phyloP scores from a whole-genome alignment of 2,888 invertebrate genomes.

The Pseudanteris insignis region DNA sequence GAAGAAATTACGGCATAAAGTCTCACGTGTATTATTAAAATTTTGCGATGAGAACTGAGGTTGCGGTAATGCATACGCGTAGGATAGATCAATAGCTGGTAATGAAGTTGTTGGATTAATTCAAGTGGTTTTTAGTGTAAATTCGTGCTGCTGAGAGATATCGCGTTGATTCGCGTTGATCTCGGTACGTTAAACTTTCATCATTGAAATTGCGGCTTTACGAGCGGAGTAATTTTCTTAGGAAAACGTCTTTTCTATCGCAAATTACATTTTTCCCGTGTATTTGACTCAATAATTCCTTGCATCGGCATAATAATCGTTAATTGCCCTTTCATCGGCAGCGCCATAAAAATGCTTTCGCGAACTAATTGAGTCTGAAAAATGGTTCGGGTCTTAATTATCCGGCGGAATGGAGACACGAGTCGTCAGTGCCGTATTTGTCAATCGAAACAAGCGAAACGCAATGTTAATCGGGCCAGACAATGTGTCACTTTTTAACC shows the following conservation, averaged over 20 bases:
- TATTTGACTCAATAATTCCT: constrained; percentile 19
- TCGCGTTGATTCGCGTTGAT: not conserved
- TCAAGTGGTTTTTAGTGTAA: constrained; percentile 14
- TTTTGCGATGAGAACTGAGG: too few species aligned
- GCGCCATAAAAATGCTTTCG: constrained; percentile 35
- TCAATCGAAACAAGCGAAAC: constrained; percentile 31
- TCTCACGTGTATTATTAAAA: too few species aligned
- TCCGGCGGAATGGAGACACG: constrained; percentile 13
- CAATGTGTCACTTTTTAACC: constrained; percentile 42
- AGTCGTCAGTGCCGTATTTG: constrained; percentile 36
- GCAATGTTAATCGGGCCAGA: constrained; percentile 20
- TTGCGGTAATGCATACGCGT: too few species aligned
- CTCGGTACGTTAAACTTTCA: constrained; percentile 10
- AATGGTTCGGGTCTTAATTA: constrained; percentile 41
- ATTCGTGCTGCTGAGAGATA: not conserved
- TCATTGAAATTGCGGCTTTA: constrained; percentile 5
- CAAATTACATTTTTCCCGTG: constrained; percentile 2
- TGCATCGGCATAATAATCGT: constrained; percentile 18
- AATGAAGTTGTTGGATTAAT: constrained; percentile 28
- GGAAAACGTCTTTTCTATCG: constrained; percentile 12
- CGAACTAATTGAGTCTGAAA: constrained; percentile 38
- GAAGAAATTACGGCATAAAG: too few species aligned
- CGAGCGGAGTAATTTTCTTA: constrained; percentile 5
- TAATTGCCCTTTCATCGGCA: constrained; percentile 35
- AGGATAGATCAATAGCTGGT: too few species aligned